Conservation (phyloP, 2,888 invertebrate species). For the Phyllotreta cruciferae region DNA sequence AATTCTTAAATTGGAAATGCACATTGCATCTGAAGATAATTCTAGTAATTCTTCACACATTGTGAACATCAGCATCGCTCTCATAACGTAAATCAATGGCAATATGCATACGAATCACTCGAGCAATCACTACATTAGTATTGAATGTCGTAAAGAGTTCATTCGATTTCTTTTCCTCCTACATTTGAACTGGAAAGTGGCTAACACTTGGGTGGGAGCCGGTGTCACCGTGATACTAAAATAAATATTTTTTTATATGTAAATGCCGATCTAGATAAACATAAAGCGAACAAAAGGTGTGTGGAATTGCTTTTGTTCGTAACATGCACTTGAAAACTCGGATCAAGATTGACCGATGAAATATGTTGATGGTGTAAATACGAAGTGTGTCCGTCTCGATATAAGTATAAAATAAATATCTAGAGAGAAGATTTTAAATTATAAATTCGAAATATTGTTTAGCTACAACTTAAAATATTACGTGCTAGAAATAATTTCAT, state of each 20-base stretch:
- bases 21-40: too few species aligned
- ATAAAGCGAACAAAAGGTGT: constrained; percentile 29
- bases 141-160: too few species aligned
- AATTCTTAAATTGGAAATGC: too few species aligned
- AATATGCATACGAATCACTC: too few species aligned
- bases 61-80: too few species aligned
- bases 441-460: not conserved
- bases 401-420: too few species aligned
- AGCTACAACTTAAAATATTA: not conserved
- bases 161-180: constrained; percentile 1
- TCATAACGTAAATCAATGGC: too few species aligned
- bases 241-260: constrained; percentile 34
- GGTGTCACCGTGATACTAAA: constrained; percentile 29
- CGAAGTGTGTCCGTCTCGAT: not conserved
- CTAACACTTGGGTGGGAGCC: constrained; percentile 26
- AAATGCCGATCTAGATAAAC: constrained; percentile 33
- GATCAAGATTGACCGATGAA: constrained; percentile 7
- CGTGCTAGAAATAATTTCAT: too few species aligned
- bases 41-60: too few species aligned
- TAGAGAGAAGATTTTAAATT: too few species aligned
- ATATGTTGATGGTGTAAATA: constrained; percentile 1
- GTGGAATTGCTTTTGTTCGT: constrained; percentile 30
- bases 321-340: constrained; percentile 8
- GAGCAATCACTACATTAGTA: too few species aligned
- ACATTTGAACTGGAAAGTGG: constrained; percentile 16